Percentiles rank a stretch among this genome's conserved stretches.
These are phyloP conservation scores for Ptychodera flava DNA, from an alignment of 35 echinoderm and acorn worm genomes.

Conservation along the genomic window DNA sequence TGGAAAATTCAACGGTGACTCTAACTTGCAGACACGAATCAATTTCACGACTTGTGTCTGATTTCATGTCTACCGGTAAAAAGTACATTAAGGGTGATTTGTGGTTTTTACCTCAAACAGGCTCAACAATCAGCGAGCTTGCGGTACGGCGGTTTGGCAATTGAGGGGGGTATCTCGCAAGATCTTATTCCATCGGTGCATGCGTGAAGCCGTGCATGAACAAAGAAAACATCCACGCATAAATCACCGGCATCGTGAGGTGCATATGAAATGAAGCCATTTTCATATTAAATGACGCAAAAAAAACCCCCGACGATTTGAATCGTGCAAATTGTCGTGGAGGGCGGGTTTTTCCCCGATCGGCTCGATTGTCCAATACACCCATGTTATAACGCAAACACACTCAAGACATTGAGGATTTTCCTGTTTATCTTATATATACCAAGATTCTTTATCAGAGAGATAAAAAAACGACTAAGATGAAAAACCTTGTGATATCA, in stretches of 20 bases:
- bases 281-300: neutral
- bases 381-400: no score
- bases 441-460: no score
- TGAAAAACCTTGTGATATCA: no score
- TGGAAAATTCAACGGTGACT: neutral
- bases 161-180: no score
- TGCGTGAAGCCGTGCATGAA: neutral
- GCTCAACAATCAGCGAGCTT: neutral
- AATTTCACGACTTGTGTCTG: neutral
- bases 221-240: neutral
- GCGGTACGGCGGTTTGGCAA: no score
- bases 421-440: no score
- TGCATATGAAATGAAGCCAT: neutral
- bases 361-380: no score
- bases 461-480: no score
- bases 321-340: neutral
- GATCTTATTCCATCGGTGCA: neutral
- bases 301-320: no score
- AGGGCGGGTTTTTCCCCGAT: no score
- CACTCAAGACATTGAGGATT: no score
- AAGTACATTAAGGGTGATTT: neutral
- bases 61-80: neutral
- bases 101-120: constrained; percentile 1
- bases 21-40: neutral
- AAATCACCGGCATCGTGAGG: neutral